These are phyloP conservation scores for Protonibea diacanthus DNA, from an alignment of 2,797 vertebrate species.

Conservation along the genomic window DNA sequence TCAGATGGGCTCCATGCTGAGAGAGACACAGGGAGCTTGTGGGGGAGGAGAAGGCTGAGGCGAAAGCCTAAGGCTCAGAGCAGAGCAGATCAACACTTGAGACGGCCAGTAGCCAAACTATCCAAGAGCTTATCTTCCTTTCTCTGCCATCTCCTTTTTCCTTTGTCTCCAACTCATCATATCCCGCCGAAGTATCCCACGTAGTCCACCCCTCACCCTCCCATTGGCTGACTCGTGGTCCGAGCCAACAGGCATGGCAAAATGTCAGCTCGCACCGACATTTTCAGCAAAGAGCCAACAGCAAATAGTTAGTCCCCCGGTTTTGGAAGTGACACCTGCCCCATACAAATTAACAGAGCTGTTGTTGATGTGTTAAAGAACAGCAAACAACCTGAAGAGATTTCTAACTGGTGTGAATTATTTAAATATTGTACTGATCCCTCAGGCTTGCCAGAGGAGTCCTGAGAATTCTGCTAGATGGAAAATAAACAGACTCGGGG, in stretches of 20 bases:
- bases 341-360: slow-evolving; percentile 35
- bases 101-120: slow-evolving; percentile 72
- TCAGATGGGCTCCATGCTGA: slow-evolving; percentile 81
- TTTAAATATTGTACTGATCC: slow-evolving; percentile 78
- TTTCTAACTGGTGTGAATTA: slow-evolving; percentile 72
- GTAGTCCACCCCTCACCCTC: slow-evolving; percentile 59
- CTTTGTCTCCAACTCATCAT: slow-evolving; percentile 51
- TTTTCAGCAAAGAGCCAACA: slow-evolving; percentile 56
- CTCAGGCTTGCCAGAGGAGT: slow-evolving; percentile 76
- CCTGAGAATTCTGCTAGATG: slow-evolving; percentile 72
- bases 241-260: slow-evolving; percentile 66
- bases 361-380: slow-evolving; percentile 47
- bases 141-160: slow-evolving; percentile 30
- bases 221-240: slow-evolving; percentile 68
- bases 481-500: slow-evolving; percentile 80
- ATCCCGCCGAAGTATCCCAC: slow-evolving; percentile 46
- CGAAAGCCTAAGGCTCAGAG: slow-evolving; percentile 77
- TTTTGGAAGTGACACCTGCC: slow-evolving; percentile 52
- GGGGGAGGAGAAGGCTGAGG: slow-evolving; percentile 51
- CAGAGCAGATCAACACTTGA: slow-evolving; percentile 76
- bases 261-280: slow-evolving; percentile 67
- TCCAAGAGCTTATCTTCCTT: slow-evolving; percentile 73
- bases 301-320: slow-evolving; percentile 54
- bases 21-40: slow-evolving; percentile 70
- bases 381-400: slow-evolving; percentile 75